Percentiles rank a stretch among this genome's conserved stretches.
Evolutionary conservation across 2,888 invertebrate genomes (phyloP).

Genomic region (Thereva nobilitata): DNA sequence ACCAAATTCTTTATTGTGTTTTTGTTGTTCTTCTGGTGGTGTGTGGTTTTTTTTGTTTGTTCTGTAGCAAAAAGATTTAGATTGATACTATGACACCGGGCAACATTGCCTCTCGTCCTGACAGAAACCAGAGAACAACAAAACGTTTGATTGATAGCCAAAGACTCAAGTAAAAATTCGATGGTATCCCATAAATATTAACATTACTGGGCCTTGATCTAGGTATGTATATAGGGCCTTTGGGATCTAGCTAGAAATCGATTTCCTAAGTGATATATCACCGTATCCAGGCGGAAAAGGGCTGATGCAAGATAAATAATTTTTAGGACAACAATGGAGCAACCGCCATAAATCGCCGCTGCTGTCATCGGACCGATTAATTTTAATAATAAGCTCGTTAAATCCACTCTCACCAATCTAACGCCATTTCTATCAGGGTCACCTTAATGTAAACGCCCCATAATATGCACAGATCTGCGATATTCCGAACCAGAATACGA

Average conservation of each 20-base stretch:
- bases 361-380: constrained; percentile 38
- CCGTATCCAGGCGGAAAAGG: constrained; percentile 10
- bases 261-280: constrained; percentile 17
- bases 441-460: neutral
- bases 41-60: constrained; percentile 8
- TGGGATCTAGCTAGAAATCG: constrained; percentile 14
- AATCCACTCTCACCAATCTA: constrained; percentile 6
- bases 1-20: too few relatives aligned
- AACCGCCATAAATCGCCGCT: constrained; percentile 30
- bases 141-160: constrained; percentile 28
- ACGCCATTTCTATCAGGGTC: constrained; percentile 9
- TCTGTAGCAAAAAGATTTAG: constrained; percentile 19
- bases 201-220: neutral
- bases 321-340: constrained; percentile 22
- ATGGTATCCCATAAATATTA: neutral
- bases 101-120: constrained; percentile 10
- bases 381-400: constrained; percentile 36
- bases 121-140: constrained; percentile 19
- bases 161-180: constrained; percentile 20
- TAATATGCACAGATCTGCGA: too few relatives aligned
- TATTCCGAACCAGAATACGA: too few relatives aligned
- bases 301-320: constrained; percentile 14
- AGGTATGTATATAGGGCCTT: neutral
- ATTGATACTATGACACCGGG: constrained; percentile 29
- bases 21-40: too few relatives aligned